Percentiles rank a stretch among this genome's conserved stretches.
Evolutionary conservation across 1,140 invertebrate species (phyloP).

Genomic region (Yoshiicerus persimilis): DNA sequence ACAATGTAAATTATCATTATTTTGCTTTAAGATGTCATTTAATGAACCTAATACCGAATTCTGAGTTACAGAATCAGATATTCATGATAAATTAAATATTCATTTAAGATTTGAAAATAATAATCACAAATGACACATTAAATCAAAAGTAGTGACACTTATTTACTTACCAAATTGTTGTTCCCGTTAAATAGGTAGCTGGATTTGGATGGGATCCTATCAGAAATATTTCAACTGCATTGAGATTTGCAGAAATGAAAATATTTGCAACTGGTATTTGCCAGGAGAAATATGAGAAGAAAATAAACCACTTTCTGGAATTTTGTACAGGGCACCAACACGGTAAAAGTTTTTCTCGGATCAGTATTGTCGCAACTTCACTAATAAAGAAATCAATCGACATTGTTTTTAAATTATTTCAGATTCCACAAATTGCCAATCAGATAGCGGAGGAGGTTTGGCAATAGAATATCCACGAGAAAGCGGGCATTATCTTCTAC

Average conservation of each 20-base stretch:
- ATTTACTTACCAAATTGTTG: too few relatives aligned
- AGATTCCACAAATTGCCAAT: neutral
- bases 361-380: neutral
- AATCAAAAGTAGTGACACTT: too few relatives aligned
- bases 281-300: neutral
- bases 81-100: too few relatives aligned
- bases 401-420: neutral
- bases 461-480: neutral
- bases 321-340: conserved; percentile 32
- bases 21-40: too few relatives aligned
- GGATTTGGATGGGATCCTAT: neutral
- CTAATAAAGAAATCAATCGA: neutral
- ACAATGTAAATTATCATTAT: too few relatives aligned
- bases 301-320: conserved; percentile 30
- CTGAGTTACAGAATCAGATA: too few relatives aligned
- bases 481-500: conserved; percentile 13
- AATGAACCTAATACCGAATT: too few relatives aligned
- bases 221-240: neutral
- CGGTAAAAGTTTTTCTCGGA: neutral
- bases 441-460: neutral
- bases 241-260: neutral
- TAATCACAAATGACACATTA: too few relatives aligned
- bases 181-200: neutral
- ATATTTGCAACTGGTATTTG: neutral
- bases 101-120: too few relatives aligned